These are phyloP conservation scores for Girardinus metallicus DNA, from an alignment of 2,797 vertebrate genomes.

Conservation along the genomic window DNA sequence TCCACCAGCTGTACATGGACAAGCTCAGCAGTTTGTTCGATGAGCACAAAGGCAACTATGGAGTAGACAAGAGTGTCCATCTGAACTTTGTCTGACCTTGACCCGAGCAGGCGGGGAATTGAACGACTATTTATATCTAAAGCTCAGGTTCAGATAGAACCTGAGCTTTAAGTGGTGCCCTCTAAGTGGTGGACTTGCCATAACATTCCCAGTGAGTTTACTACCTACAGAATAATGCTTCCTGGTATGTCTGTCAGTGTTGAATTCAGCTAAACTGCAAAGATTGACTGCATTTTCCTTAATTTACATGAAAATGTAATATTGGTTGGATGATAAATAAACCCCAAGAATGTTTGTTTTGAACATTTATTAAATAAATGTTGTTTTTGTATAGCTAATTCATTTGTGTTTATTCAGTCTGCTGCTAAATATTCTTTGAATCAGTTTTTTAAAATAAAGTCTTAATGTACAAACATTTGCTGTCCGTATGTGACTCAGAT, in stretches of 20 bases:
- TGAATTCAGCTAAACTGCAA: not conserved
- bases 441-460: not conserved
- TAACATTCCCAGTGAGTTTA: slow-evolving; percentile 2
- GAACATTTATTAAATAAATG: not conserved
- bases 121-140: slow-evolving; percentile 55
- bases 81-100: slow-evolving; percentile 83
- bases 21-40: slow-evolving; percentile 90
- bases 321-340: not conserved
- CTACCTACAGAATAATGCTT: not conserved
- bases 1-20: slow-evolving; percentile 87
- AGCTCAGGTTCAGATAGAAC: slow-evolving; percentile 7
- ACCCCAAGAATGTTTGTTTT: too few species aligned
- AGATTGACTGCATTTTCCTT: not conserved
- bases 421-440: not conserved
- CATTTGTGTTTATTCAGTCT: not conserved
- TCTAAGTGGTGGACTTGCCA: not conserved
- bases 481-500: not conserved
- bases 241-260: not conserved
- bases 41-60: slow-evolving; percentile 88
- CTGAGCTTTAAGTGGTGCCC: not conserved
- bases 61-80: slow-evolving; percentile 85
- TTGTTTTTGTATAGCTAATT: not conserved
- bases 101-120: slow-evolving; percentile 10
- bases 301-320: not conserved
- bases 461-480: not conserved